These are phyloP conservation scores for Catharus ustulatus DNA, from an alignment of 2,797 vertebrate genomes.

Conservation along the genomic window DNA sequence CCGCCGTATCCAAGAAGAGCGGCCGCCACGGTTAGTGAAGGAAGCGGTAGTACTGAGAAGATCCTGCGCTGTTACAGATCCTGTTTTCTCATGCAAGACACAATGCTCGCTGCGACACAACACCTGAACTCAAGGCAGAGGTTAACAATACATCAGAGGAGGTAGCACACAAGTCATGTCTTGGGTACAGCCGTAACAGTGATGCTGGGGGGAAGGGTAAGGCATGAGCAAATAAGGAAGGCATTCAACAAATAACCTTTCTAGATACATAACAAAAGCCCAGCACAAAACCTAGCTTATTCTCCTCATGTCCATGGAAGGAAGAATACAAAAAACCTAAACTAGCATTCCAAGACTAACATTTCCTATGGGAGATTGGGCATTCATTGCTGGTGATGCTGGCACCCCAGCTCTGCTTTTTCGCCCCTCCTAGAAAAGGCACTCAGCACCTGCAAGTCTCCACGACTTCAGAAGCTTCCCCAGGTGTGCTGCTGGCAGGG, in stretches of 20 bases:
- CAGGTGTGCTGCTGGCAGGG: not conserved
- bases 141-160: not conserved
- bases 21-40: fast-evolving
- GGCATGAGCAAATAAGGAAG: not conserved
- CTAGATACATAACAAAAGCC: not conserved
- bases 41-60: not conserved
- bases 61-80: not conserved
- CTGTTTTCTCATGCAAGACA: not conserved
- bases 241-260: not conserved
- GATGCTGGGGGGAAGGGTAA: not conserved
- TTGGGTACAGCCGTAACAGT: not conserved
- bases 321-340: not conserved
- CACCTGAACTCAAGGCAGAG: not conserved
- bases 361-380: fast-evolving
- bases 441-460: fast-evolving
- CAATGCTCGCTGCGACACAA: not conserved
- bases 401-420: not conserved
- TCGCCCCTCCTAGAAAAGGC: not conserved
- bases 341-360: not conserved
- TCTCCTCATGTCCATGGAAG: not conserved
- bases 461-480: not conserved
- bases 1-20: fast-evolving
- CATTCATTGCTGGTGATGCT: not conserved
- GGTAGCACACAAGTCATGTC: not conserved
- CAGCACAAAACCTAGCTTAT: not conserved